These are phyloP conservation scores for Cebus imitator DNA, from an alignment of 2,113 vertebrate genomes.

Conservation along the genomic window DNA sequence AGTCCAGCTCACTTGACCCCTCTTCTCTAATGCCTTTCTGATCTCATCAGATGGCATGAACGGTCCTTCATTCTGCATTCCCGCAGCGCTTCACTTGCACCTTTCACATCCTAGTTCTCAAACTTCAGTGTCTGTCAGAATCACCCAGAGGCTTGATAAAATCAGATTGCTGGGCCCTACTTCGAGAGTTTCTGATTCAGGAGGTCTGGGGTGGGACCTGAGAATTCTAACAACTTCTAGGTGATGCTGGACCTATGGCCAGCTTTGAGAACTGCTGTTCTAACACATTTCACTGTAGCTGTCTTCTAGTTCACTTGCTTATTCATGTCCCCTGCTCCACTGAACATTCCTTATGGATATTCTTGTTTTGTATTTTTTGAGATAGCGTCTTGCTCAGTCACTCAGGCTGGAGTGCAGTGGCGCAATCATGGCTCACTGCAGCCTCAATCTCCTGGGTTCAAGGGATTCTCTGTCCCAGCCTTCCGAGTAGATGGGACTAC, in stretches of 20 bases:
- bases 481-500: background rate
- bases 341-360: background rate
- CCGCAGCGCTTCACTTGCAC: background rate
- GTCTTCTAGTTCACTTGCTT: background rate
- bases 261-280: background rate
- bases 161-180: background rate
- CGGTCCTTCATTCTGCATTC: background rate
- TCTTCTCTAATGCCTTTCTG: background rate
- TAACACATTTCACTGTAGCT: background rate
- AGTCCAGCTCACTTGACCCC: background rate
- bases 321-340: background rate
- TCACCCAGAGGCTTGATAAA: background rate
- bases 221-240: background rate
- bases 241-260: background rate
- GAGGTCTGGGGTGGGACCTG: background rate
- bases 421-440: background rate
- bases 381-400: background rate
- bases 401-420: background rate
- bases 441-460: background rate
- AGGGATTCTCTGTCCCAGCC: background rate
- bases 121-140: background rate
- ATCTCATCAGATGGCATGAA: background rate
- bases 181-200: background rate
- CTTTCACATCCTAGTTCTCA: background rate
- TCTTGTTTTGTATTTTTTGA: background rate